A percentile compares a stretch with the other conserved stretches of the same genome.
phyloP scores from a whole-genome alignment of 30 jellyfish, hydroid and myxozoan genomes.

The Aurelia sp. region DNA sequence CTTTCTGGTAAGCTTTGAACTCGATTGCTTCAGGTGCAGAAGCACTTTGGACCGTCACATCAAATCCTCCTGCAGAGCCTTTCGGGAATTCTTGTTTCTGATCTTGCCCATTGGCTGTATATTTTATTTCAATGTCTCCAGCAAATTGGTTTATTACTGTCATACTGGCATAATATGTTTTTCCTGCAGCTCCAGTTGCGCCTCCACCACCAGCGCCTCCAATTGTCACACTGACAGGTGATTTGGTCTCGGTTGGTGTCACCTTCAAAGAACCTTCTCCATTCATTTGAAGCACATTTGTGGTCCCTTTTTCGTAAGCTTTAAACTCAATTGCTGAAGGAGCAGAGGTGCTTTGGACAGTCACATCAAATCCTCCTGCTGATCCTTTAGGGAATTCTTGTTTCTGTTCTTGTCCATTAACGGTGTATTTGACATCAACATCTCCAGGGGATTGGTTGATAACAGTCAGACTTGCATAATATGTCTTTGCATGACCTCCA shows the following conservation, averaged over 20 bases:
- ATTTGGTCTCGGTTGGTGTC: slow-evolving; percentile 61
- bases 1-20: slow-evolving; percentile 68
- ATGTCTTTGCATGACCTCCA: no score
- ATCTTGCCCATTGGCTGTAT: slow-evolving; percentile 36
- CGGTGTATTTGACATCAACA: not conserved
- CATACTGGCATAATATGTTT: slow-evolving; percentile 65
- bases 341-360: slow-evolving; percentile 57
- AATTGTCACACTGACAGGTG: not conserved
- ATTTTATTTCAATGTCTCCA: slow-evolving; percentile 34
- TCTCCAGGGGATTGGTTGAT: slow-evolving; percentile 71
- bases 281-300: slow-evolving; percentile 55
- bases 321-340: slow-evolving; percentile 42
- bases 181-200: slow-evolving; percentile 7
- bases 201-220: slow-evolving; percentile 23
- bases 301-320: slow-evolving; percentile 73
- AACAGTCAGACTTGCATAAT: slow-evolving; percentile 65
- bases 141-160: slow-evolving; percentile 75
- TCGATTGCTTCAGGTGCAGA: slow-evolving; percentile 54
- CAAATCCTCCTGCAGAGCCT: slow-evolving; percentile 33
- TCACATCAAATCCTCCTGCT: slow-evolving; percentile 40
- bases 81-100: slow-evolving; percentile 39
- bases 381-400: no score
- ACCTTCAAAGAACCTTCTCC: slow-evolving; percentile 69
- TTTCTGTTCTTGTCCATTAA: no score
- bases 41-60: slow-evolving; percentile 29